Base-by-base conservation (phyloP, 2,888 invertebrate genomes). In the Aleiodes testaceus region DNA sequence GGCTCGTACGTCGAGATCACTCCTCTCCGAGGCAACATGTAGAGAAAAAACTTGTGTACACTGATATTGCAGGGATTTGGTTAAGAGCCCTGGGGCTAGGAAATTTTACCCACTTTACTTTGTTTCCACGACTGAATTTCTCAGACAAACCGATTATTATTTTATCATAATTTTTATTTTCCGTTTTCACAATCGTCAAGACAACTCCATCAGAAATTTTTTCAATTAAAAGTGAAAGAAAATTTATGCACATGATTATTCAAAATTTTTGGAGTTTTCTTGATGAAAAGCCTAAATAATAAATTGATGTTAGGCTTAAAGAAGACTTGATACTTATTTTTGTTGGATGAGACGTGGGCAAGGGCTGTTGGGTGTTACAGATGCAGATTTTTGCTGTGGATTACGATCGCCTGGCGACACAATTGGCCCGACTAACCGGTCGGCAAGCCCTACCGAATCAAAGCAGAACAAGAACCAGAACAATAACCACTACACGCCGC, bases 381-480 rank as follows among this genome's bases (percentile, higher is more conserved):
- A 94, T 94, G 93, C 94, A 89, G 94, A 94, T 91, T 94, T 94
- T 91, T 94, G 94, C 92, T 94, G 94, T 91, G 94, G 94, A 89
- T 91, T 94, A 89, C 92, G 92, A 85, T 92, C 93, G 86, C 94
- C 94, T 85, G 93, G 92, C 89, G 93, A 93, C 88, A 91, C 91
- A 89, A 91, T 78, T 79, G 80, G 80, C 79, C 80, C 81, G 81
- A 81, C 84, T 81, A 86, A 86, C 82, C 82, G 80, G 79, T 85
- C 86, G 78, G 78, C 84, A 79, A 81, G 75, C 81, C 78, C 78
- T 81, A 81, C 80, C 82, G 80, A 84, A 81, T 80, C 81, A 79
- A 81, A 82, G 82, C 80, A 80, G 83, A 80, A 80, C 82, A 80
- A 81, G 81, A 84, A 82, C 85, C 83, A 82, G 84, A 85, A 86